A percentile compares a stretch with the other conserved stretches of the same genome.
Conservation (phyloP, 2,797 vertebrate genomes). For the Lutjanus campechanus region DNA sequence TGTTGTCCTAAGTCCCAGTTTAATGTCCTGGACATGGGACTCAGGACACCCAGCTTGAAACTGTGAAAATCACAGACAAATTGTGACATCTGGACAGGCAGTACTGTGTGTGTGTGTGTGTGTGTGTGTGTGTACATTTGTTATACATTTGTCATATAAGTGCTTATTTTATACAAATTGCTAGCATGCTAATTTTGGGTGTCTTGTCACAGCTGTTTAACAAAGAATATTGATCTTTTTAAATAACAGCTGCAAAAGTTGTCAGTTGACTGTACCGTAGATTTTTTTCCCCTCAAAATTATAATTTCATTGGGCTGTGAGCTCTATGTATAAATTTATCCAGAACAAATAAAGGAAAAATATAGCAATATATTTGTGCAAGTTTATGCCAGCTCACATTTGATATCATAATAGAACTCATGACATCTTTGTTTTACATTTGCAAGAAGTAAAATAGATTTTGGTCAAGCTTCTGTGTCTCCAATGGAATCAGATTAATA, state of each 20-base stretch:
- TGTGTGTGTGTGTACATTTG: too few relatives aligned
- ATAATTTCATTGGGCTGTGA: neutral
- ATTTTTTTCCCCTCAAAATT: neutral
- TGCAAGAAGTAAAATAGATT: slow-evolving; percentile 73
- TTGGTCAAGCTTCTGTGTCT: slow-evolving; percentile 70
- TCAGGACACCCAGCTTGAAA: too few relatives aligned
- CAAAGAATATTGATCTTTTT: neutral
- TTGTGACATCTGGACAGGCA: neutral
- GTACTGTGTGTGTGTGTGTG: neutral
- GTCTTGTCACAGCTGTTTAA: neutral
- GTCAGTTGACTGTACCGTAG: too few relatives aligned
- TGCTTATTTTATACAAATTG: neutral
- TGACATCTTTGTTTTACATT: slow-evolving; percentile 54
- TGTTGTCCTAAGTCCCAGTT: too few relatives aligned
- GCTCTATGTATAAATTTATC: neutral
- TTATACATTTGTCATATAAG: too few relatives aligned
- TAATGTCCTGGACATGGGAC: too few relatives aligned
- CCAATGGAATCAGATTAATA: slow-evolving; percentile 80
- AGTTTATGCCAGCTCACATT: neutral
- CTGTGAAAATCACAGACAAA: too few relatives aligned
- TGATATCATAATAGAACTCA: neutral
- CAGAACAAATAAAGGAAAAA: neutral
- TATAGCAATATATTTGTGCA: neutral
- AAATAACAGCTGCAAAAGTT: too few relatives aligned
- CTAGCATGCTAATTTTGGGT: neutral